These are phyloP conservation scores for Cylindroiulus punctatus DNA, from an alignment of 2,888 invertebrate species.

Conservation along the genomic window DNA sequence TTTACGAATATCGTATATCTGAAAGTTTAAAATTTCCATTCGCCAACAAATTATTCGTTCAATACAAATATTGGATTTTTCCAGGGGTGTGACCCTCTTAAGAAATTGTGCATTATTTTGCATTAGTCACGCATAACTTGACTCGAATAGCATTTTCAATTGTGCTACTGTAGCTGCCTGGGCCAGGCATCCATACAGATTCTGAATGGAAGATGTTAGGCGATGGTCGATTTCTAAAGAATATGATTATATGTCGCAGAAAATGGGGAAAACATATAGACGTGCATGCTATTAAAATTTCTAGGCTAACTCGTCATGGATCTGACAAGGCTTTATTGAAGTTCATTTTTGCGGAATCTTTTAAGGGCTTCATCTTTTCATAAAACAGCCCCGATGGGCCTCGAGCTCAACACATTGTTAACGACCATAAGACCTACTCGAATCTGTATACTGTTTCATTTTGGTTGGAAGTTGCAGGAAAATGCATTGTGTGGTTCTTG, in stretches of 20 bases:
- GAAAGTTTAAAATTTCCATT: too few relatives aligned
- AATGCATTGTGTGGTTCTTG: neutral
- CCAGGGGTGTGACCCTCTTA: too few relatives aligned
- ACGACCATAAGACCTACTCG: neutral
- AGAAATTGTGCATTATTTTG: too few relatives aligned
- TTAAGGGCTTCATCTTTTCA: conserved; percentile 39
- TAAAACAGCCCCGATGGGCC: neutral
- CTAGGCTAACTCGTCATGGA: conserved; percentile 30
- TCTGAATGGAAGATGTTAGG: neutral
- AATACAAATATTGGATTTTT: too few relatives aligned
- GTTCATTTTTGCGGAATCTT: conserved; percentile 21
- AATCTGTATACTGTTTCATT: conserved; percentile 43
- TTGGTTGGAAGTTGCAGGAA: neutral
- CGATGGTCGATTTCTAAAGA: neutral
- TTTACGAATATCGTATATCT: too few relatives aligned
- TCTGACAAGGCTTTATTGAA: conserved; percentile 40
- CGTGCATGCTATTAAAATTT: conserved; percentile 1
- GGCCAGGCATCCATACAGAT: neutral
- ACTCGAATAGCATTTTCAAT: neutral
- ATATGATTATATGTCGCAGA: neutral
- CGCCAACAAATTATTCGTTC: too few relatives aligned
- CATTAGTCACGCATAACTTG: neutral
- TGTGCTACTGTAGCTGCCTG: neutral
- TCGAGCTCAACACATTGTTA: neutral
- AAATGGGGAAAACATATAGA: neutral